Evolutionary conservation across 2,888 invertebrate species (phyloP).

Genomic region (Marasmarcha lunaedactyla): DNA sequence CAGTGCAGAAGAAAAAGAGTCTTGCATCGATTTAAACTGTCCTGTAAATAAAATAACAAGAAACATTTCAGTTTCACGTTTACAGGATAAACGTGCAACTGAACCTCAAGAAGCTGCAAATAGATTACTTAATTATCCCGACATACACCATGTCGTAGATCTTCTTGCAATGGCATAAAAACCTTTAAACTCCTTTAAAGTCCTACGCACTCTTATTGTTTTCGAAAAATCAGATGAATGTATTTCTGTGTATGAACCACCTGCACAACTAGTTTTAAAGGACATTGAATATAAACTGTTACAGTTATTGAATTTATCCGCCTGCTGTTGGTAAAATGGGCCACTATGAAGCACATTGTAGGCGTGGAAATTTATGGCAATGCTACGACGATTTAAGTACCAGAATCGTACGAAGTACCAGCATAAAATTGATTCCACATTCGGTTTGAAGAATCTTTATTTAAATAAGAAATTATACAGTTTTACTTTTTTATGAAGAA

Average conservation of each 20-base stretch:
- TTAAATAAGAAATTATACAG: no score
- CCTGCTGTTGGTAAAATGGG: slow-evolving; percentile 8
- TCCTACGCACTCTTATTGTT: slow-evolving; percentile 3
- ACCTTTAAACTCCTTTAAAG: slow-evolving; percentile 1
- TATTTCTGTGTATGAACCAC: slow-evolving; percentile 10
- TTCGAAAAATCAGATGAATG: slow-evolving; percentile 9
- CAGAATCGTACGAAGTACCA: slow-evolving; percentile 3
- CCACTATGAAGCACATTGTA: slow-evolving; percentile 12
- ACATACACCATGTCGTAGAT: slow-evolving; percentile 4
- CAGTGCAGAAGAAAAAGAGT: slow-evolving; percentile 5
- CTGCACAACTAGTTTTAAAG: slow-evolving; percentile 4
- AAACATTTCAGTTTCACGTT: slow-evolving; percentile 1
- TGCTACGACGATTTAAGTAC: slow-evolving; percentile 6
- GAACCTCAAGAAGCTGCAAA: slow-evolving; percentile 5
- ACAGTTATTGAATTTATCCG: slow-evolving; percentile 9
- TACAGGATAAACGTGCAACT: slow-evolving; percentile 3
- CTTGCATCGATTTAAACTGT: slow-evolving; percentile 3
- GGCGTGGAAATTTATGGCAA: slow-evolving; percentile 11
- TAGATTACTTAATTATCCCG: slow-evolving; percentile 1
- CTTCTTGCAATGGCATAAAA: slow-evolving; percentile 6
- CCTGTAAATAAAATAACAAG: slow-evolving; percentile 3
- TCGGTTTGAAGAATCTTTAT: no score
- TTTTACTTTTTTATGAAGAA: no score
- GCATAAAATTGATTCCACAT: slow-evolving; percentile 5
- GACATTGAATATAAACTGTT: slow-evolving; percentile 6